Evolutionary conservation across 2,797 vertebrate species (phyloP).

Genomic region (Schizopygopsis pylzovi): DNA sequence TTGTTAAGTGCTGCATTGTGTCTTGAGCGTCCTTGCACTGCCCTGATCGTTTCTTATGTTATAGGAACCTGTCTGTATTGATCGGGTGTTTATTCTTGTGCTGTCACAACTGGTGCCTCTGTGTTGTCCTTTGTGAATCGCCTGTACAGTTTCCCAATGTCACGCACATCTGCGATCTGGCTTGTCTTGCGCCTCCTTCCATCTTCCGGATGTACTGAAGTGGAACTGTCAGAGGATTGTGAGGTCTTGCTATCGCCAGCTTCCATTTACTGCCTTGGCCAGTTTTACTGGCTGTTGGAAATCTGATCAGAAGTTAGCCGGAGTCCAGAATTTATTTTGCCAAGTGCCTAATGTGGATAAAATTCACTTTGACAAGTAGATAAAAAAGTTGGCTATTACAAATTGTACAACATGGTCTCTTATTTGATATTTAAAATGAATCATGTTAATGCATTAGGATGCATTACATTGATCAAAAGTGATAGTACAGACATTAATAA

Average conservation of each 20-base stretch:
- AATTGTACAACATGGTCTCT: neutral
- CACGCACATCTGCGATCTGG: neutral
- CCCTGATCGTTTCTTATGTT: slow-evolving; percentile 5
- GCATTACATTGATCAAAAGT: no score
- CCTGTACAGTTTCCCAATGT: neutral
- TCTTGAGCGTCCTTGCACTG: neutral
- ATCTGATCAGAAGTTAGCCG: neutral
- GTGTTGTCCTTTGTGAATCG: slow-evolving; percentile 1
- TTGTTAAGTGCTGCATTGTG: neutral
- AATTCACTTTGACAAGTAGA: neutral
- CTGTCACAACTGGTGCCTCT: neutral
- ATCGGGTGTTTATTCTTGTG: neutral
- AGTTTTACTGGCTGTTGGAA: slow-evolving; percentile 7
- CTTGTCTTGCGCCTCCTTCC: neutral
- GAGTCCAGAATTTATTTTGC: neutral
- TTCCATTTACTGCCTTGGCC: slow-evolving; percentile 12
- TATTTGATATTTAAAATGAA: neutral
- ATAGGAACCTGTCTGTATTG: slow-evolving; percentile 16
- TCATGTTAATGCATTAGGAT: neutral
- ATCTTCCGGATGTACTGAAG: neutral
- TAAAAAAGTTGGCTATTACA: neutral
- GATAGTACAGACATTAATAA: neutral
- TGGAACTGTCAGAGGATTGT: neutral
- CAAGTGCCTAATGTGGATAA: slow-evolving; percentile 9
- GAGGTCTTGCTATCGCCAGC: neutral